These are phyloP conservation scores for Spatulosminthurus flaviceps DNA, from an alignment of 2,888 invertebrate species.

Conservation along the genomic window DNA sequence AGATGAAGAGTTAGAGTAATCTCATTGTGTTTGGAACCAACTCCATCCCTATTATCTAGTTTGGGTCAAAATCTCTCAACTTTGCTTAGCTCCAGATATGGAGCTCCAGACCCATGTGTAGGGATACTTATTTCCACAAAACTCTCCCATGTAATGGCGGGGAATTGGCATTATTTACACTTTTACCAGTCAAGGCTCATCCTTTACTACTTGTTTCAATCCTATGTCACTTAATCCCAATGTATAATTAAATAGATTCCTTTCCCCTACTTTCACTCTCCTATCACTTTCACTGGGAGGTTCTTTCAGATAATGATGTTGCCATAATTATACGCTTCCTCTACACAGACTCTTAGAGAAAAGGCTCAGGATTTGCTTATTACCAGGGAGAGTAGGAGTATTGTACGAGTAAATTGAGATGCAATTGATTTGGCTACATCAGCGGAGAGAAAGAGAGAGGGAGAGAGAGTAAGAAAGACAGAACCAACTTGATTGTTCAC, in stretches of 20 bases:
- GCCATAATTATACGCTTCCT: too few relatives aligned
- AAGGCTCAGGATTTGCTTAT: too few relatives aligned
- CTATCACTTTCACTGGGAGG: too few relatives aligned
- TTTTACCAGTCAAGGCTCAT: not conserved
- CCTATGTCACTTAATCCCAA: not conserved
- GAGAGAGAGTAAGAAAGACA: too few relatives aligned
- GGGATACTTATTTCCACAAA: not conserved
- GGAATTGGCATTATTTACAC: slow-evolving; percentile 3
- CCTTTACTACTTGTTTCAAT: not conserved
- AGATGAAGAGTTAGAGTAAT: slow-evolving; percentile 39
- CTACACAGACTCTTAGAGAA: too few relatives aligned
- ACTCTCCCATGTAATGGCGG: not conserved
- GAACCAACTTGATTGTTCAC: too few relatives aligned
- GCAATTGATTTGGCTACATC: too few relatives aligned
- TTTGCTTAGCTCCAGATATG: not conserved
- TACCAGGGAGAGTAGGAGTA: too few relatives aligned
- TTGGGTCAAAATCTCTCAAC: not conserved
- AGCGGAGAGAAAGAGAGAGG: too few relatives aligned
- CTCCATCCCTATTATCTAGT: not conserved
- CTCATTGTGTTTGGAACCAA: slow-evolving; percentile 18
- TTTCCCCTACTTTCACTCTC: not conserved
- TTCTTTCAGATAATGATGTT: too few relatives aligned
- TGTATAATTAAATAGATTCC: not conserved
- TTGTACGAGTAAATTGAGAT: too few relatives aligned
- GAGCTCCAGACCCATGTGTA: not conserved